Evolutionary conservation across 2,888 invertebrate species (phyloP).

Genomic region (Eudemis profundana): DNA sequence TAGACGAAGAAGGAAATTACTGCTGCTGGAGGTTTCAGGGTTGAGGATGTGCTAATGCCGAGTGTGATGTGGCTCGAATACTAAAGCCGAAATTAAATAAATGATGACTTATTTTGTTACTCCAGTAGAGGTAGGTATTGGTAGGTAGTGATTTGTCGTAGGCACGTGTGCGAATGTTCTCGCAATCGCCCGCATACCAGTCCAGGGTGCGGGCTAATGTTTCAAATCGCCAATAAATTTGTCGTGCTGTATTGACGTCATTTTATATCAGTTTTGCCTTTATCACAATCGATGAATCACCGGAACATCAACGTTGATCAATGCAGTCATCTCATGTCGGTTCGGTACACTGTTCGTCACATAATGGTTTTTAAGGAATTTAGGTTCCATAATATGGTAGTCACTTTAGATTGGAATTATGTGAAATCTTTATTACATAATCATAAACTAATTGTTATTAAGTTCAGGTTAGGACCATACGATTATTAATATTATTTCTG

Average conservation of each 20-base stretch:
- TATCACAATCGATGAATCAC: conserved; percentile 35
- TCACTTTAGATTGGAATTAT: no score
- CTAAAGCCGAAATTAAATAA: conserved; percentile 16
- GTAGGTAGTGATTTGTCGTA: conserved; percentile 56
- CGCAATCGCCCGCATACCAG: conserved; percentile 73
- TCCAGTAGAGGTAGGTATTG: conserved; percentile 25
- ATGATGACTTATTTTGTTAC: conserved; percentile 25
- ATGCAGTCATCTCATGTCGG: conserved; percentile 27
- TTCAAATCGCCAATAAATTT: conserved; percentile 66
- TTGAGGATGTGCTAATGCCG: conserved; percentile 26
- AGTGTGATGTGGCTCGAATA: not conserved
- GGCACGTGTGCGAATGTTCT: conserved; percentile 70
- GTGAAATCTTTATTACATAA: no score
- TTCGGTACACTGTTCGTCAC: no score
- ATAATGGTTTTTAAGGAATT: no score
- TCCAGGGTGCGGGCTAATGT: conserved; percentile 68
- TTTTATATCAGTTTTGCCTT: conserved; percentile 21
- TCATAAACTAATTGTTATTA: no score
- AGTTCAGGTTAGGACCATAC: no score
- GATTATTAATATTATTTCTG: conserved; percentile 47
- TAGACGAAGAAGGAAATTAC: conserved; percentile 75
- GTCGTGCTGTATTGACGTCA: conserved; percentile 25
- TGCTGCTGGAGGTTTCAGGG: conserved; percentile 56
- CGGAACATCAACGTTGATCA: conserved; percentile 14
- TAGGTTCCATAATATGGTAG: no score